phyloP scores from a whole-genome alignment of 1,140 invertebrate species.

The Lethrus apterus region DNA sequence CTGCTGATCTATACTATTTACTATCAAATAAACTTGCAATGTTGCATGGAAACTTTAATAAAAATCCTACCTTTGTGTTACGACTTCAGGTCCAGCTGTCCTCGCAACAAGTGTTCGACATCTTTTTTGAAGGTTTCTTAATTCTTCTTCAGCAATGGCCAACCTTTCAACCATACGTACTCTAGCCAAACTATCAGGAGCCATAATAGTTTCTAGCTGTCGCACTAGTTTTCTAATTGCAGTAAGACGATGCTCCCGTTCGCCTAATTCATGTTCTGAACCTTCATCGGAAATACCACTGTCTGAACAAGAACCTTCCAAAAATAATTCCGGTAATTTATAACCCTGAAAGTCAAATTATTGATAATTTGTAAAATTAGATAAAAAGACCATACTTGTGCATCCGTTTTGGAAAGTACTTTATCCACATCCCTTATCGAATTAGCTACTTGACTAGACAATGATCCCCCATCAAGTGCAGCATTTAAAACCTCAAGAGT shows the following conservation, averaged over 20 bases:
- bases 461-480: constrained; percentile 49
- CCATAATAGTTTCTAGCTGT: constrained; percentile 57
- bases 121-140: constrained; percentile 67
- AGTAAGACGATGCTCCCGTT: constrained; percentile 62
- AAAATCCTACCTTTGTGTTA: constrained; percentile 21
- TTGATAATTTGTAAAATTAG: neutral
- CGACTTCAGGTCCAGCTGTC: constrained; percentile 47
- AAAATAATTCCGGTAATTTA: constrained; percentile 32
- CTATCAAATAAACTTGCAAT: too few species aligned
- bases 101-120: constrained; percentile 66
- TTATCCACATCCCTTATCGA: constrained; percentile 60
- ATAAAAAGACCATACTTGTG: constrained; percentile 20
- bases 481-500: constrained; percentile 55
- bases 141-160: constrained; percentile 70
- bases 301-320: constrained; percentile 57
- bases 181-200: constrained; percentile 57
- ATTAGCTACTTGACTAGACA: constrained; percentile 51
- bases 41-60: too few species aligned
- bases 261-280: constrained; percentile 64
- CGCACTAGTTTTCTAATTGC: constrained; percentile 57
- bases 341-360: constrained; percentile 21
- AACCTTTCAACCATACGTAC: constrained; percentile 57
- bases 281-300: constrained; percentile 71
- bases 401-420: constrained; percentile 54
- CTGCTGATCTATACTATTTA: too few species aligned